phyloP scores from a whole-genome alignment of 2,888 invertebrate genomes.

The Vannuccia rotundouncinata region DNA sequence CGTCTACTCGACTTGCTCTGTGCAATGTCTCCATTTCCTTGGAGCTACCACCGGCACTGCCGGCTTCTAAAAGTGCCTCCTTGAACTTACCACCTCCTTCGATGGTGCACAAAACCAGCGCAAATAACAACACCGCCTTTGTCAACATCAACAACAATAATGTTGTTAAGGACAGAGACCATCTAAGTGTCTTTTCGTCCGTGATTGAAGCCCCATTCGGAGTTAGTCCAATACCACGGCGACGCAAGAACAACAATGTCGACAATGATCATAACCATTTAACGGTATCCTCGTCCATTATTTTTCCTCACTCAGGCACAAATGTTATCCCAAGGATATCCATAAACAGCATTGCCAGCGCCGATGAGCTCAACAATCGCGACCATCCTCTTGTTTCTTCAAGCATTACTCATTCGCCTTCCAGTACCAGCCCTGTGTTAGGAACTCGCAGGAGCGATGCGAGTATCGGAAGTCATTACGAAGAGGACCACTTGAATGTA shows the following conservation, averaged over 20 bases:
- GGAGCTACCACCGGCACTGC: neutral
- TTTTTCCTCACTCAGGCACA: neutral
- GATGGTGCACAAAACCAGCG: neutral
- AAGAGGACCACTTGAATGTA: too few species aligned
- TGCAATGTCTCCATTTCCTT: neutral
- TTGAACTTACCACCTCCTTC: neutral
- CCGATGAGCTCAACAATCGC: too few species aligned
- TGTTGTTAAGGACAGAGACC: neutral
- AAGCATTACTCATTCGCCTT: too few species aligned
- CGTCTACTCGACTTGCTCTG: neutral
- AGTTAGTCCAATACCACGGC: neutral
- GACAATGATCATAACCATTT: too few species aligned
- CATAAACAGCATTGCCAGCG: too few species aligned
- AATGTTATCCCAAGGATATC: too few species aligned
- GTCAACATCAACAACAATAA: neutral
- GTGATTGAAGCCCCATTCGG: neutral
- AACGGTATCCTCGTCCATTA: too few species aligned
- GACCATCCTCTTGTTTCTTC: too few species aligned
- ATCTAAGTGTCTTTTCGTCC: neutral
- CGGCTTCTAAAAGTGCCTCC: neutral
- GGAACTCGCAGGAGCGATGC: too few species aligned
- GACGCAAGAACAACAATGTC: too few species aligned
- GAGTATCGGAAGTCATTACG: too few species aligned
- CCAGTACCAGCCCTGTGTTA: too few species aligned
- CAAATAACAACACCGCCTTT: neutral